phyloP scores from a whole-genome alignment of 2,113 vertebrate genomes.

The Rhynchopsitta pachyrhyncha region DNA sequence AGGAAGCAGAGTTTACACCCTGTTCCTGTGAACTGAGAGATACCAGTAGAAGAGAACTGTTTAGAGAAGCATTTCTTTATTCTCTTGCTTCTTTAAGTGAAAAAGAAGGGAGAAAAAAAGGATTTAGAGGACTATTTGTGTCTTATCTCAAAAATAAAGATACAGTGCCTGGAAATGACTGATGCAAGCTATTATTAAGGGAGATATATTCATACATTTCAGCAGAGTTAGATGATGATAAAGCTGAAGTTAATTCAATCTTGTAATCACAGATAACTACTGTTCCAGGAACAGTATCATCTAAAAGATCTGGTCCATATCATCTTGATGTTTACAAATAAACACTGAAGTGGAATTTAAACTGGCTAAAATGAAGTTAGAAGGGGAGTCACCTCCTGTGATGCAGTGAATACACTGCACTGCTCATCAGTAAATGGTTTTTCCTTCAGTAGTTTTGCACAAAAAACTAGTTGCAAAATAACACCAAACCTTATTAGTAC shows the following conservation, averaged over 20 bases:
- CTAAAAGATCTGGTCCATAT: conserved; percentile 2
- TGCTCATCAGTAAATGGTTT: not conserved
- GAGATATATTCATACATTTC: not conserved
- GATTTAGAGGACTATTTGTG: not conserved
- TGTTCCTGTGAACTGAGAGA: not conserved
- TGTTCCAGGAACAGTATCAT: conserved; percentile 10
- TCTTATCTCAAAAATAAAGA: not conserved
- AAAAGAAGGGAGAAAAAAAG: too few species aligned
- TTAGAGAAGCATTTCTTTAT: not conserved
- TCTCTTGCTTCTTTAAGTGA: not conserved
- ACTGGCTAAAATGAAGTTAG: conserved; percentile 14
- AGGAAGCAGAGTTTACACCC: accelerated
- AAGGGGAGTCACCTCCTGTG: not conserved
- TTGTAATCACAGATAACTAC: not conserved
- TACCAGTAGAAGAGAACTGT: not conserved
- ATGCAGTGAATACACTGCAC: not conserved
- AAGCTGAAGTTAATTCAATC: conserved; percentile 40
- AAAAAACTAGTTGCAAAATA: not conserved
- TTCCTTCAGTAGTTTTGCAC: not conserved
- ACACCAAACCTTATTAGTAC: accelerated
- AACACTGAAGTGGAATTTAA: conserved; percentile 21
- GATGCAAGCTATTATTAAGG: not conserved
- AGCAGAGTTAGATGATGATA: not conserved
- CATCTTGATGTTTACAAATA: conserved; percentile 44
- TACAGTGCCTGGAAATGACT: not conserved